Evolutionary conservation across 2,113 vertebrate genomes (phyloP).

Genomic region (Tenebrosternarchus preto): DNA sequence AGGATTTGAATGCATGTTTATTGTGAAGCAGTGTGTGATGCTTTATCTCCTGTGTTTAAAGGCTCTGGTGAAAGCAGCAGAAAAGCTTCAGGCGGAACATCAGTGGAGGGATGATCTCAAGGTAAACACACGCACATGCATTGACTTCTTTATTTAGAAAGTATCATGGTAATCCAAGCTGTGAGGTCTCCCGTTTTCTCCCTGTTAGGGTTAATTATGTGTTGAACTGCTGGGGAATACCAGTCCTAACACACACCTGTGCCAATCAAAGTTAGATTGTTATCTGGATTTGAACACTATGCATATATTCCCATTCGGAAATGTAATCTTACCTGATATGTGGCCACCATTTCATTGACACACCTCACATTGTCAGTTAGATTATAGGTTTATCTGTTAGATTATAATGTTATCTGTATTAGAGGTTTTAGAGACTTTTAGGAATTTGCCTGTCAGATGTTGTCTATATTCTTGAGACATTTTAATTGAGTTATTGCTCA

Average conservation of each 20-base stretch:
- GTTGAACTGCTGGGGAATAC: not conserved
- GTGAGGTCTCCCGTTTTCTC: not conserved
- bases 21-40: not conserved
- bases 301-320: not conserved
- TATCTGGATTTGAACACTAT: constrained; percentile 2
- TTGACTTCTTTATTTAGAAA: not conserved
- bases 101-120: constrained; percentile 83
- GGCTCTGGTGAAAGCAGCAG: constrained; percentile 83
- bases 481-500: not conserved
- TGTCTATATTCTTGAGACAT: not conserved
- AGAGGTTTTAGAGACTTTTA: constrained; percentile 11
- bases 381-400: constrained; percentile 22
- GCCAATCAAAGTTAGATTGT: too few relatives aligned
- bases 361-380: not conserved
- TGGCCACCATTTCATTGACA: constrained; percentile 1
- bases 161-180: not conserved
- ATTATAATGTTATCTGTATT: constrained; percentile 21
- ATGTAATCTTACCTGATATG: constrained; percentile 12
- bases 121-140: constrained; percentile 70
- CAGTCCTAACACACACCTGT: not conserved
- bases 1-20: not conserved
- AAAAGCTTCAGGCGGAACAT: constrained; percentile 82
- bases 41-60: constrained; percentile 63
- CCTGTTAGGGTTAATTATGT: not conserved
- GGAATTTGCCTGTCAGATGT: constrained; percentile 10